Conservation (phyloP, 2,888 invertebrate genomes). For the Pseudococcus jackbeardsleyi region DNA sequence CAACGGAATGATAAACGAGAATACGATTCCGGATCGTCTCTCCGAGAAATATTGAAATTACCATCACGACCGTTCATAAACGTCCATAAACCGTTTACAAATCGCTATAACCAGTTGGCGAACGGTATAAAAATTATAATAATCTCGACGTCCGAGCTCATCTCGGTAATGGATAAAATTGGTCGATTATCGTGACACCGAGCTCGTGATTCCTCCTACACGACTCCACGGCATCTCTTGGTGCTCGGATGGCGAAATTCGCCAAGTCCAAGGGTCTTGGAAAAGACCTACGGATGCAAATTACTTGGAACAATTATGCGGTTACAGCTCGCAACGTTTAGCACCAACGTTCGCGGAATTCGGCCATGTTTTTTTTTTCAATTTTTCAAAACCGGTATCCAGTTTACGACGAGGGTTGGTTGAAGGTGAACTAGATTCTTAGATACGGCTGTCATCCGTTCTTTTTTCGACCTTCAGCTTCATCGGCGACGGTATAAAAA, state of each 20-base stretch:
- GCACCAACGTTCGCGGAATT: constrained; percentile 38
- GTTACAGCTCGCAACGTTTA: constrained; percentile 8
- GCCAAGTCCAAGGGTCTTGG: background rate
- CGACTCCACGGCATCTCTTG: background rate
- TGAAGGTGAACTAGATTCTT: constrained; percentile 56
- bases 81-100: background rate
- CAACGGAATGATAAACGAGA: background rate
- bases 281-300: background rate
- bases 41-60: background rate
- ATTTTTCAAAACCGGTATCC: constrained; percentile 40
- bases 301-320: constrained; percentile 1
- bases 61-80: background rate
- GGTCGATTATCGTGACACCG: constrained; percentile 12
- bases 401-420: constrained; percentile 53
- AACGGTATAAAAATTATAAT: constrained; percentile 10
- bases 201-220: constrained; percentile 27
- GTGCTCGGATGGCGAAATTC: background rate
- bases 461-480: constrained; percentile 44
- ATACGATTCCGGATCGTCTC: background rate
- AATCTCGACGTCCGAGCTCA: background rate
- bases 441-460: constrained; percentile 44
- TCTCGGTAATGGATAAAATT: background rate
- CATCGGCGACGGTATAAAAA: background rate
- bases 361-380: constrained; percentile 20
- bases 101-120: background rate